Conservation (phyloP, 2,888 invertebrate species). For the Alcis repandata region DNA sequence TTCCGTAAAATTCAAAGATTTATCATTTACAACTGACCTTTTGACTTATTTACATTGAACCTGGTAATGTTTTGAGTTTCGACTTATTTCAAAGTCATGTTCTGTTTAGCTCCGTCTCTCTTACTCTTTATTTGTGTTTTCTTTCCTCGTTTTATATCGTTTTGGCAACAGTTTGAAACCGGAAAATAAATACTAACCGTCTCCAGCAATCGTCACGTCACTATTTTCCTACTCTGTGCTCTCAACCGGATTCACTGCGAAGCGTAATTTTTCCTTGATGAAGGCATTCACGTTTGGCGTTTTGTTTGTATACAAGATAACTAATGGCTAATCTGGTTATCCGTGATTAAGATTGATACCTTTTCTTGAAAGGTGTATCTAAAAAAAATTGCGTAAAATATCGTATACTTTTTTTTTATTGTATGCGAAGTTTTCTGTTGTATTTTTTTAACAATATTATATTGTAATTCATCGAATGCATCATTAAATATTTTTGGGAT, state of each 20-base stretch:
- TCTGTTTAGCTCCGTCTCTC: not conserved
- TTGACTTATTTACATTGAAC: not conserved
- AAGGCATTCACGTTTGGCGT: slow-evolving; percentile 10
- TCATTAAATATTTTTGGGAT: too few relatives aligned
- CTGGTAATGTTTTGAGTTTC: not conserved
- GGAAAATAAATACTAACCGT: slow-evolving; percentile 26
- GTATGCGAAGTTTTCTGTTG: too few relatives aligned
- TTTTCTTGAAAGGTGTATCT: not conserved
- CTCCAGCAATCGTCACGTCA: slow-evolving; percentile 8
- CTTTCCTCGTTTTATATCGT: slow-evolving; percentile 10
- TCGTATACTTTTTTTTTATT: not conserved
- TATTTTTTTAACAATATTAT: too few relatives aligned
- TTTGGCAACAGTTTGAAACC: slow-evolving; percentile 17
- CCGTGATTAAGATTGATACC: not conserved
- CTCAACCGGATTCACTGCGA: not conserved
- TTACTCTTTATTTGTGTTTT: slow-evolving; percentile 6
- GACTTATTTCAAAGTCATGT: not conserved
- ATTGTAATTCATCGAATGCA: too few relatives aligned
- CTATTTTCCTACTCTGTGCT: slow-evolving; percentile 22
- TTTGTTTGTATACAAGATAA: slow-evolving; percentile 5
- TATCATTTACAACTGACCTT: not conserved
- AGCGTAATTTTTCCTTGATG: slow-evolving; percentile 20
- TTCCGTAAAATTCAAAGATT: not conserved
- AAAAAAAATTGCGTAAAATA: not conserved
- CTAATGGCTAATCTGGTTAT: not conserved